Evolutionary conservation across 2,797 vertebrate genomes (phyloP).

Genomic region (Delichon dasypus): DNA sequence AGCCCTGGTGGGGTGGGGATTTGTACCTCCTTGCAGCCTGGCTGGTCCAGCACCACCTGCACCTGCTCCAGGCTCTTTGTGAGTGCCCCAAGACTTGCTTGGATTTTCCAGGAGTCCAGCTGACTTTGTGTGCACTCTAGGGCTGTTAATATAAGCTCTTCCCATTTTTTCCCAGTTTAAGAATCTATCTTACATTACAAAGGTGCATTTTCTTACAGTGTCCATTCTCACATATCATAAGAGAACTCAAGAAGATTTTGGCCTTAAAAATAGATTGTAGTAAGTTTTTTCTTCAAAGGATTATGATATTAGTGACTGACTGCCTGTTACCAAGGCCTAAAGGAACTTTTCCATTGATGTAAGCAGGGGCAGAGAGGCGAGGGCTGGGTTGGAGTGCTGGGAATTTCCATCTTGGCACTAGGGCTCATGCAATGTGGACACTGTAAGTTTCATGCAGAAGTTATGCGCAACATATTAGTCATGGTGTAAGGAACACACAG

Average conservation of each 20-base stretch:
- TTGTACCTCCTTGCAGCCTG: fast-evolving
- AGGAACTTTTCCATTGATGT: background rate
- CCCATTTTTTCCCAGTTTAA: background rate
- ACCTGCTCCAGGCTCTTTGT: background rate
- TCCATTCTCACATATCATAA: background rate
- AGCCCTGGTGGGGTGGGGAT: fast-evolving
- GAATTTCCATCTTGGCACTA: background rate
- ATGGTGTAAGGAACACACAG: background rate
- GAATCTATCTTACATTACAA: background rate
- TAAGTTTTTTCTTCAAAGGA: background rate
- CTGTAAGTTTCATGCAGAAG: background rate
- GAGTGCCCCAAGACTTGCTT: background rate
- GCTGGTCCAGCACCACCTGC: background rate
- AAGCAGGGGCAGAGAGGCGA: background rate
- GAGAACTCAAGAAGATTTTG: background rate
- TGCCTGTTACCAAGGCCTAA: background rate
- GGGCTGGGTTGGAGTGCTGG: background rate
- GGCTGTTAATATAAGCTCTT: background rate
- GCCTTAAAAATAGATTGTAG: background rate
- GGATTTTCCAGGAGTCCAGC: background rate
- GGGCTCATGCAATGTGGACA: background rate
- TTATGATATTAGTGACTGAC: background rate
- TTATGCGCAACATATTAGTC: background rate
- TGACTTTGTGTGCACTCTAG: background rate
- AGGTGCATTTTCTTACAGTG: background rate